Percentiles rank a stretch among this genome's conserved stretches.
Conservation (phyloP, 2,888 invertebrate genomes). For the Eurois occulta region DNA sequence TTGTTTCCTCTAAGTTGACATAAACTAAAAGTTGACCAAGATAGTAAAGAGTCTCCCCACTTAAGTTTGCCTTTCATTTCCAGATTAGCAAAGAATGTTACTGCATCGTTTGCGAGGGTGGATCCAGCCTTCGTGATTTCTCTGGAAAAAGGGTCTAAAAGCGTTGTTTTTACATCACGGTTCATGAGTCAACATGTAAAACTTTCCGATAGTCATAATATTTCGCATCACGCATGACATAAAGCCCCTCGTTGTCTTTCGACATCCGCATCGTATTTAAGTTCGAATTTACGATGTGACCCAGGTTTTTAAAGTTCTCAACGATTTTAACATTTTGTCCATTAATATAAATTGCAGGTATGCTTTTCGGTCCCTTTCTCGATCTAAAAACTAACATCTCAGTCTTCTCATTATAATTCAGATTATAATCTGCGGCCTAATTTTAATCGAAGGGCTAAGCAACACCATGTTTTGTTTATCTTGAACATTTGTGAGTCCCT, state of each 20-base stretch:
- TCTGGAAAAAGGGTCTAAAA: not conserved
- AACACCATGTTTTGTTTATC: not conserved
- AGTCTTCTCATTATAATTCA: not conserved
- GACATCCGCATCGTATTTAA: too few species aligned
- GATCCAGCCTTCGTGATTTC: not conserved
- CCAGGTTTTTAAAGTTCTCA: too few species aligned
- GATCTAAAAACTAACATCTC: not conserved
- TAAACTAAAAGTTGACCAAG: conserved; percentile 39
- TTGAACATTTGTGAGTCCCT: not conserved
- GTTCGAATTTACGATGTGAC: not conserved
- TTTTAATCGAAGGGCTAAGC: not conserved
- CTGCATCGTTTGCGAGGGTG: conserved; percentile 18
- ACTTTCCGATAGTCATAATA: not conserved
- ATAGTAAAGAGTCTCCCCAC: conserved; percentile 39
- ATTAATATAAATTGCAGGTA: not conserved
- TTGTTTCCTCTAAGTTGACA: conserved; percentile 29
- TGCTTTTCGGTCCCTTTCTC: not conserved
- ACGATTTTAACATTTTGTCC: too few species aligned
- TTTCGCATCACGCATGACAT: not conserved
- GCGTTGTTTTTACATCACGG: not conserved
- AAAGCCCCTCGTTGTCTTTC: too few species aligned
- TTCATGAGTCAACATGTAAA: not conserved
- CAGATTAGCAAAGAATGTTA: conserved; percentile 38
- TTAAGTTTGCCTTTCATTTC: conserved; percentile 56
- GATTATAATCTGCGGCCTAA: not conserved